phyloP scores from a whole-genome alignment of 2,113 vertebrate species.

The Callocephalon fimbriatum region DNA sequence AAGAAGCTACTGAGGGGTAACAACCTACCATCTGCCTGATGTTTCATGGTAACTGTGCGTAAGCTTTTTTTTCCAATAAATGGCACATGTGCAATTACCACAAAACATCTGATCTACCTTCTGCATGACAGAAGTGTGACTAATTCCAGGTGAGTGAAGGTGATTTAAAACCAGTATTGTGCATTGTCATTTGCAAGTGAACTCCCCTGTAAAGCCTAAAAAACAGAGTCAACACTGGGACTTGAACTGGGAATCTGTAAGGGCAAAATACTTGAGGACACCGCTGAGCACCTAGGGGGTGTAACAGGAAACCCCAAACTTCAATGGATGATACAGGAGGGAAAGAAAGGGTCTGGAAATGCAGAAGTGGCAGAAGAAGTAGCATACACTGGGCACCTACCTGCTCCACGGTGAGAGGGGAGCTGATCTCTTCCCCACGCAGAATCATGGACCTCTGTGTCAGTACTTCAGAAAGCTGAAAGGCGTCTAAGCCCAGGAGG shows the following conservation, averaged over 20 bases:
- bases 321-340: background rate
- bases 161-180: background rate
- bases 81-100: background rate
- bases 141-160: background rate
- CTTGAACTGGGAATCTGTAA: background rate
- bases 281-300: background rate
- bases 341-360: background rate
- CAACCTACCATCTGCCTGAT: background rate
- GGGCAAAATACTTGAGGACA: background rate
- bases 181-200: background rate
- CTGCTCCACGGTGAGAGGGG: constrained; percentile 93
- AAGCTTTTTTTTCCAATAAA: background rate
- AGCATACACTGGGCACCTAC: constrained; percentile 60
- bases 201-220: background rate
- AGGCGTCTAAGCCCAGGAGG: constrained; percentile 88
- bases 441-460: constrained; percentile 94
- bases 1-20: background rate
- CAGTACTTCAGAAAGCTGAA: constrained; percentile 91
- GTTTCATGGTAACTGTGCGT: background rate
- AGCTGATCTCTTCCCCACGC: constrained; percentile 92
- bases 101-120: background rate
- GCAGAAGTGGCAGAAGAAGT: background rate
- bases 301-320: background rate
- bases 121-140: background rate
- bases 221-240: background rate